Evolutionary conservation across 2,797 vertebrate species (phyloP), one percentile per base, ranked within the genome.

Genomic region (Coccyzus lansbergi): DNA sequence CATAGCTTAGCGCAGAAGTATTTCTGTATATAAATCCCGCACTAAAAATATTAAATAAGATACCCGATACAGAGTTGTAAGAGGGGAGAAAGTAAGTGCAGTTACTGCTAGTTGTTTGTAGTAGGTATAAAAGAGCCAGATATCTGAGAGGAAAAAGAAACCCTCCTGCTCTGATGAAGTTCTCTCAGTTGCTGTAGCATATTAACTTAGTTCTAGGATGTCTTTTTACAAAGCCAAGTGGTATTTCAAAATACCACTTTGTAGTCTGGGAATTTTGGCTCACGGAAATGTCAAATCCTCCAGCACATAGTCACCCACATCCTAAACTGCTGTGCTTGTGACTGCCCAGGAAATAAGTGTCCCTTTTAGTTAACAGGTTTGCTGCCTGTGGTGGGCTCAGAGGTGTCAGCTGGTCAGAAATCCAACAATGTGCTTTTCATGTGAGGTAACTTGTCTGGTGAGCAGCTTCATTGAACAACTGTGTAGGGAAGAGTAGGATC

Each of bases 161-260:
- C 17, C 15, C 55, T 4, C 2, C 19, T 28, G 26, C 0, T 0
- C 15, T 44, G 29, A 33, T 21, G 22, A 29, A 49, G 78, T 33
- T 7, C 21, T 53, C 53, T n/a, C 2, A 1, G 1, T 21, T 33
- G 26, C 79, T 53, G 0, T 18, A 59, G 48, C 2, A 3, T 7
- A 22, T 2, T n/a, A 31, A 15, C 34, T 46, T 36, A 31, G 24
- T 38, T 65, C 21, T 25, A 29, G 34, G 21, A 16, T 86, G 34
- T 34, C 17, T 83, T 72, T 70, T n/a, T 34, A 28, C 21, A 42
- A 46, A 74, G 64, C 76, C 44, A 34, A 2, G 14, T 13, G 49
- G 28, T 44, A 48, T 22, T 44, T 31, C 59, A 59, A 26, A 90
- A 26, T 69, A 9, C n/a, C 9, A 20, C 17, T 18, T 34, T 36